Evolutionary conservation across 2,888 invertebrate genomes (phyloP), one percentile per base, ranked within the genome.

Genomic region (Leptopilina drosophilae): DNA sequence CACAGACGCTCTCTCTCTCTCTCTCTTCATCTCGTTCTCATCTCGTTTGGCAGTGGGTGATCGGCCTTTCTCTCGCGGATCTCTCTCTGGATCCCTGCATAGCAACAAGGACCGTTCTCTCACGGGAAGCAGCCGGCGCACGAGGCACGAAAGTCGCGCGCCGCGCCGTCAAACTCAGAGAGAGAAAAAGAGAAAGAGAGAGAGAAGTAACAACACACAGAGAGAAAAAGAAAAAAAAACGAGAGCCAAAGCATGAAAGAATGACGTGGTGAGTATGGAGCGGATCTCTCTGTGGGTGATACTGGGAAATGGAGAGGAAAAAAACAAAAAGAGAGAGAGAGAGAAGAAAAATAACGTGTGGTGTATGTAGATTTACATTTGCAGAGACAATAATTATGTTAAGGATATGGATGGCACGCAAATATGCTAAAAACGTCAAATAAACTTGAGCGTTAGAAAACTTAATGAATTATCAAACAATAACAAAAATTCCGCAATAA

Each of bases 51-150:
- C 33, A 73, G 73, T 73, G 56, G 56, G 73, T 56, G 73, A 73
- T 73, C 33, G 73, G 56, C n/a, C 73, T 73, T 33, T 66, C 66
- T 56, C 56, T 73, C 73, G 73, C 73, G 73, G 77, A 78, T 80
- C 78, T 85, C 77, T 82, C 78, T 80, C 81, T 81, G 83, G 82
- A 82, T 82, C 77, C 77, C 89, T 90, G 90, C 90, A 90, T 90
- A 90, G 90, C 90, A 90, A 90, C 90, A 90, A 88, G 87, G 86
- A 88, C 86, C 87, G 86, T 87, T 83, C 85, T 88, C 84, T 83
- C 82, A 85, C 87, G 84, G 79, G 82, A 80, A 78, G 78, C 80
- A 80, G 64, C 79, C 79, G 79, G 77, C 81, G 83, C 78, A 83
- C 80, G 80, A 78, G 83, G 80, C 80, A 80, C 78, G 77, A 75